Conservation (phyloP, 2,113 vertebrate species). For the Ardeotis arabs region DNA sequence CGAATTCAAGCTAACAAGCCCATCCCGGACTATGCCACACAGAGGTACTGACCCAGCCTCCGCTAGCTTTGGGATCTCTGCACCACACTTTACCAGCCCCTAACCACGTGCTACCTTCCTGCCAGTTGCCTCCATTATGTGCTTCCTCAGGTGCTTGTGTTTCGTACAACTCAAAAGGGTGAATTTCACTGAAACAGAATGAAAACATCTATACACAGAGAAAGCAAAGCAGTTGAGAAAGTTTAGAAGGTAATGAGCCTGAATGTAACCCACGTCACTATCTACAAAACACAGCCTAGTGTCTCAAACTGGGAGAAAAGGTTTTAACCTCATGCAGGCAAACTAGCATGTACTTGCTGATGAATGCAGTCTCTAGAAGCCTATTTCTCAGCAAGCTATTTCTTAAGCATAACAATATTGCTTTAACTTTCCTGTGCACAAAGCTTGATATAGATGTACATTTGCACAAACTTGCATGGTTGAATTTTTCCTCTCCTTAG, state of each 20-base stretch:
- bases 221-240: not conserved
- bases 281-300: not conserved
- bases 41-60: not conserved
- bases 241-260: not conserved
- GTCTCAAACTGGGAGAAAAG: not conserved
- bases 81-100: not conserved
- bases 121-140: not conserved
- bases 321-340: not conserved
- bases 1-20: not conserved
- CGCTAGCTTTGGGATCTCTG: not conserved
- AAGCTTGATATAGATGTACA: not conserved
- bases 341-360: not conserved
- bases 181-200: not conserved
- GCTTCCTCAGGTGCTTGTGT: not conserved
- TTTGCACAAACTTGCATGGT: not conserved
- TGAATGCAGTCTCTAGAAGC: not conserved
- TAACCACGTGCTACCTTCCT: not conserved
- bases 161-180: not conserved
- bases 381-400: conserved; percentile 13
- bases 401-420: conserved; percentile 29
- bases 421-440: conserved; percentile 18
- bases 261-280: not conserved
- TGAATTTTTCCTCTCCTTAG: conserved; percentile 36
- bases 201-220: not conserved
- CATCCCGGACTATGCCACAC: fast-evolving